Evolutionary conservation across 2,888 invertebrate species (phyloP).

Genomic region (Dione juno): DNA sequence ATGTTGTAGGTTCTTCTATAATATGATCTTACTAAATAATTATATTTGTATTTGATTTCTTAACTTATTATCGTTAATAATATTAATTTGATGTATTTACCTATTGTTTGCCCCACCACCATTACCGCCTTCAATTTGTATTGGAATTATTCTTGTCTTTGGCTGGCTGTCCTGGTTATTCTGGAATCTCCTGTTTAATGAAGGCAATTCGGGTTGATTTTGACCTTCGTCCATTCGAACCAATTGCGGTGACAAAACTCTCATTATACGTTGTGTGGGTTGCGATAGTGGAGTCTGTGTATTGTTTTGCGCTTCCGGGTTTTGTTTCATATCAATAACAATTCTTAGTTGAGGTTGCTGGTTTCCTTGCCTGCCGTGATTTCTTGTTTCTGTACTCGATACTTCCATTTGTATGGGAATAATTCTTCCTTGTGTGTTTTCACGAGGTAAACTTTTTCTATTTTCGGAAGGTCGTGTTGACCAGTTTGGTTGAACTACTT

Average conservation of each 20-base stretch:
- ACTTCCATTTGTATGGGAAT: slow-evolving; percentile 88
- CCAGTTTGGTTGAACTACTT: slow-evolving; percentile 73
- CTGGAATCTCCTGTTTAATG: slow-evolving; percentile 66
- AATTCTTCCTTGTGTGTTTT: slow-evolving; percentile 73
- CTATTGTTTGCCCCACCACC: slow-evolving; percentile 72
- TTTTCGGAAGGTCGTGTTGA: slow-evolving; percentile 77
- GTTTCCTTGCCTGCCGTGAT: slow-evolving; percentile 60
- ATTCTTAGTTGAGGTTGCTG: slow-evolving; percentile 75
- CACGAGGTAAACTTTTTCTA: slow-evolving; percentile 73
- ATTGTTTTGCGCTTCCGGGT: slow-evolving; percentile 54
- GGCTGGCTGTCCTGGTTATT: slow-evolving; percentile 67
- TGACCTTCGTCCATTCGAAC: slow-evolving; percentile 75
- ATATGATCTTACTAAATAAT: neutral
- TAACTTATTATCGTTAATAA: neutral
- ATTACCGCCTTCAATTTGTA: slow-evolving; percentile 81
- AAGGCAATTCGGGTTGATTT: slow-evolving; percentile 68
- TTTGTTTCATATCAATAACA: slow-evolving; percentile 74
- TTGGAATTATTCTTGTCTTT: slow-evolving; percentile 85
- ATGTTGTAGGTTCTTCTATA: neutral
- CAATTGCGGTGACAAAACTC: slow-evolving; percentile 79
- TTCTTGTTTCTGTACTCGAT: slow-evolving; percentile 64
- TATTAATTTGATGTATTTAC: slow-evolving; percentile 50
- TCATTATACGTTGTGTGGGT: slow-evolving; percentile 81
- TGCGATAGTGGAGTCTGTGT: slow-evolving; percentile 67
- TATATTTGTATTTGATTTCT: neutral